Base-by-base conservation (phyloP, 2,797 vertebrate genomes). In the Esox masquinongy region DNA sequence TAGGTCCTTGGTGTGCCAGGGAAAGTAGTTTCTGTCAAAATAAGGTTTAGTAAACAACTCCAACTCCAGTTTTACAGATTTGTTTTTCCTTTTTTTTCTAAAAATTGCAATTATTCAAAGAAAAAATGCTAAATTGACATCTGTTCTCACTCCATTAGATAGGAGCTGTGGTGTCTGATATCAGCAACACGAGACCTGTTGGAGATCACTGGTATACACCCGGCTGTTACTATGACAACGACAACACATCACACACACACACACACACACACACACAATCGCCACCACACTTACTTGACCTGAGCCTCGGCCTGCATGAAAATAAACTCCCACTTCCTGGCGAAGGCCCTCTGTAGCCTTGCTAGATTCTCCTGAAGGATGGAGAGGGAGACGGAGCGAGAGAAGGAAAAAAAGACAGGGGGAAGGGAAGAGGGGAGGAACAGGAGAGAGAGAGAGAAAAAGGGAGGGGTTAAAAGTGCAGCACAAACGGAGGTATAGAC, bases 251-350 rank as follows among this genome's bases (percentile, higher is more conserved):
- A 53, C 51, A 53, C n/a, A 59, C 8, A 59, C 1, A 59, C 2
- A 59, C 9, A 59, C 8, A 24, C 22, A 24, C 1, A 22, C 9
- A 24, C 56, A 24, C 3, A 56, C 22, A 12, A 5, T 5, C 53
- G 16, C n/a, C 0, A 59, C n/a, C 84, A 92, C 85, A 98, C 98
- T 94, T 96, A 99, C 98, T 98, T 99, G 84, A 99, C 97, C 96
- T 99, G 98, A 66, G 97, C 98, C 88, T 99, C 98, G 72, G 98
- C 98, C 94, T 99, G 98, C 98, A 99, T 98, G 90, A 99, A 99
- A 95, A 99, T 99, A 92, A 99, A 99, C 93, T 99, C 98, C 98
- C 98, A 99, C 90, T 99, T 99, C 79, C 97, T 96, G 84, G 98
- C 97, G 90, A 99, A 99, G 1, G 98, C 98, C 90, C 98, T 94